Evolutionary conservation across 2,797 vertebrate genomes (phyloP).

Genomic region (Pteronotus mesoamericanus): DNA sequence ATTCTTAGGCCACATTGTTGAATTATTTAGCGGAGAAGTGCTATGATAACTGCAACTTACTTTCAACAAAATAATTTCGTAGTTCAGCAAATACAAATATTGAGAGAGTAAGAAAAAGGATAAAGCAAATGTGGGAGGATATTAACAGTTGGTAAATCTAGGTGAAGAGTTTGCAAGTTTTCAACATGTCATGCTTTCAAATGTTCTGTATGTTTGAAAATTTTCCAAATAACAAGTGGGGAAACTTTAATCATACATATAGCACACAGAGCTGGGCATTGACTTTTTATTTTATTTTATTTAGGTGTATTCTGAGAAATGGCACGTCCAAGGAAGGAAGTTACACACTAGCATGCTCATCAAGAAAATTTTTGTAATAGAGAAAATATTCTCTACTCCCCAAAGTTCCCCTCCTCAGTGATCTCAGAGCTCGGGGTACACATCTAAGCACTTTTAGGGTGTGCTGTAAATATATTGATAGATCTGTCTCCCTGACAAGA

Average conservation of each 20-base stretch:
- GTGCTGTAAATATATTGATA: neutral
- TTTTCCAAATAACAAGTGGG: neutral
- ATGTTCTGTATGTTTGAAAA: neutral
- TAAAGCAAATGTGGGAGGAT: neutral
- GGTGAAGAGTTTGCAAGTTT: neutral
- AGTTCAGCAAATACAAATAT: neutral
- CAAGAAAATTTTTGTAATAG: neutral
- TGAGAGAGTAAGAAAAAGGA: neutral
- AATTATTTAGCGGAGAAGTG: neutral
- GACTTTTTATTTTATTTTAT: neutral
- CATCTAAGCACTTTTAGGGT: neutral
- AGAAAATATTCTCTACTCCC: neutral
- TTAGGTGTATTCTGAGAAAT: constrained; percentile 6
- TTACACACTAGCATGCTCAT: neutral
- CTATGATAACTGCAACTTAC: neutral
- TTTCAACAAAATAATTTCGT: too few relatives aligned
- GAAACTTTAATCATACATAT: neutral
- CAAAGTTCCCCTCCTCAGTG: neutral
- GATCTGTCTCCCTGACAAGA: neutral
- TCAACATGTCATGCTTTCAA: neutral
- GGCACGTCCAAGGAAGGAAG: neutral
- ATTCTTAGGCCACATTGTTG: neutral
- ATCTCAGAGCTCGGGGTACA: neutral
- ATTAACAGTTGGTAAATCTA: neutral
- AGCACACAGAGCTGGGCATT: neutral